Evolutionary conservation across 2,888 invertebrate species (phyloP).

Genomic region (Apodemia duryi): DNA sequence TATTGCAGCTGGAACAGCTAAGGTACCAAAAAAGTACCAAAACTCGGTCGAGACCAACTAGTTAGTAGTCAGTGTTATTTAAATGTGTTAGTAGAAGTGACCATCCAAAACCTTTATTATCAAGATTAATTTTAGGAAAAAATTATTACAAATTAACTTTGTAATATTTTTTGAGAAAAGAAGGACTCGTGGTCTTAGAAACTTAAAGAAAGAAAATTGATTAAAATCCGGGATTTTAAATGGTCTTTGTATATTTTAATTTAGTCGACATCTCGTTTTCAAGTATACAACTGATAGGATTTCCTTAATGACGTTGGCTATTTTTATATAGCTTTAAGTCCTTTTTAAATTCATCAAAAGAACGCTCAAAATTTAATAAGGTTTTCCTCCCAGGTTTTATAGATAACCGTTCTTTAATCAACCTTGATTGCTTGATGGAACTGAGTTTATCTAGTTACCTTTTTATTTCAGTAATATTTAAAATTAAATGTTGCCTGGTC

Average conservation of each 20-base stretch:
- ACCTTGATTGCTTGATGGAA: neutral
- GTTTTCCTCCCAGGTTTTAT: neutral
- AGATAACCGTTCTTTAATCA: slow-evolving; percentile 9
- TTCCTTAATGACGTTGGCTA: slow-evolving; percentile 1
- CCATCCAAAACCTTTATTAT: too few species aligned
- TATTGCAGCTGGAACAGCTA: too few species aligned
- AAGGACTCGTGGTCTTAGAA: neutral
- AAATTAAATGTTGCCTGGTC: neutral
- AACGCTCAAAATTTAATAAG: slow-evolving; percentile 1
- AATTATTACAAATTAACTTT: too few species aligned
- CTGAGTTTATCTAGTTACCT: neutral
- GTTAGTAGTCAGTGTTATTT: too few species aligned
- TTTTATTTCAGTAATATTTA: neutral
- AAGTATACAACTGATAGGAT: neutral
- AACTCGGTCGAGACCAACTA: too few species aligned
- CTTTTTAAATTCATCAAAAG: slow-evolving; percentile 2
- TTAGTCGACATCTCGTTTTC: slow-evolving; percentile 2
- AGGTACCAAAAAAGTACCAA: too few species aligned
- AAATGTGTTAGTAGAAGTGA: too few species aligned
- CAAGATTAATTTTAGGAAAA: too few species aligned
- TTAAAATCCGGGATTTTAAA: slow-evolving; percentile 1
- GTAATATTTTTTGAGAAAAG: neutral
- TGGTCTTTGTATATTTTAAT: slow-evolving; percentile 7
- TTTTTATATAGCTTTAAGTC: slow-evolving; percentile 3
- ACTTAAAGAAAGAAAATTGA: neutral